These are phyloP conservation scores for Capitella teleta DNA, from an alignment of 1,140 invertebrate genomes.

Conservation along the genomic window DNA sequence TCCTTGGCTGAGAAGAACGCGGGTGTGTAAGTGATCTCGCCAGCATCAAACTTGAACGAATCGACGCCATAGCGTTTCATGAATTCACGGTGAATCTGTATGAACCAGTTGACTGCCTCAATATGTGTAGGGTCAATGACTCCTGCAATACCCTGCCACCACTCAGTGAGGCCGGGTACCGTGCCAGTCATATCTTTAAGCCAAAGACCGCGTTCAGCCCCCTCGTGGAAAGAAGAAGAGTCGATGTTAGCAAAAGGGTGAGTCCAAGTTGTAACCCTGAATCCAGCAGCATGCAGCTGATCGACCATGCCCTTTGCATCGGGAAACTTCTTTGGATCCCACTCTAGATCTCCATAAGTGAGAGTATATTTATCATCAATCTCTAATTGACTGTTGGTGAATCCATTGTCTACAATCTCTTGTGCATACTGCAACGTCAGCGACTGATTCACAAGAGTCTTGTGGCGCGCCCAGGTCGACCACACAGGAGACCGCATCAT, in stretches of 20 bases:
- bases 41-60: conserved; percentile 82
- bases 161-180: conserved; percentile 4
- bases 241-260: conserved; percentile 71
- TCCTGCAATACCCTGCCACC: conserved; percentile 26
- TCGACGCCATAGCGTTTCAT: conserved; percentile 55
- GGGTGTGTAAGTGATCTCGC: conserved; percentile 47
- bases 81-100: conserved; percentile 48
- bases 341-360: conserved; percentile 65
- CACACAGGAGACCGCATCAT: conserved; percentile 54
- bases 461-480: conserved; percentile 76
- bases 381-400: conserved; percentile 63
- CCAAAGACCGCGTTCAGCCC: neutral
- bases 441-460: conserved; percentile 49
- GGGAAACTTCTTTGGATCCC: conserved; percentile 59
- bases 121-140: conserved; percentile 51
- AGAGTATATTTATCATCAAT: conserved; percentile 79
- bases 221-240: conserved; percentile 1
- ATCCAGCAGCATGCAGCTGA: conserved; percentile 51
- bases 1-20: conserved; percentile 44
- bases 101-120: conserved; percentile 58
- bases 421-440: conserved; percentile 55
- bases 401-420: conserved; percentile 55
- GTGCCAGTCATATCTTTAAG: conserved; percentile 1
- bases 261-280: conserved; percentile 68
- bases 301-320: conserved; percentile 49